Percentiles rank a stretch among this genome's conserved stretches.
Conservation (phyloP, 2,888 invertebrate species). For the Drosophila meridionalis region DNA sequence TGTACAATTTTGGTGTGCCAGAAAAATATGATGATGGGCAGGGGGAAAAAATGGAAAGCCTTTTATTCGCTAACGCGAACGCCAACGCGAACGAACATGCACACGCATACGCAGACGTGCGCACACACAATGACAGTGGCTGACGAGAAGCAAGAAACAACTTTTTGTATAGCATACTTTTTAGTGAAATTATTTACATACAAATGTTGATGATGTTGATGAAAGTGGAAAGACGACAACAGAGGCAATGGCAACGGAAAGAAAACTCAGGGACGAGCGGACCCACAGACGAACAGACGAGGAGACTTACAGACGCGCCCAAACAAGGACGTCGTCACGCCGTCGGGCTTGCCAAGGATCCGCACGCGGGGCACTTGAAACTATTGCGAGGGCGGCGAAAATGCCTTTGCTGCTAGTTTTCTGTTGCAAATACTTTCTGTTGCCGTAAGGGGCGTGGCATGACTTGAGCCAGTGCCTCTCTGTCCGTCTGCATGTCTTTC, state of each 20-base stretch:
- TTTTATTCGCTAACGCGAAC: constrained; percentile 27
- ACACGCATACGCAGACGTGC: constrained; percentile 12
- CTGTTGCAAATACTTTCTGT: constrained; percentile 45
- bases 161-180: constrained; percentile 62
- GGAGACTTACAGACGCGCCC: constrained; percentile 35
- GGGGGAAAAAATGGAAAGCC: constrained; percentile 13
- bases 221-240: constrained; percentile 58
- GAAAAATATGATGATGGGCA: constrained; percentile 45
- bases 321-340: constrained; percentile 57
- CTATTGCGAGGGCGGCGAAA: constrained; percentile 57
- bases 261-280: constrained; percentile 19
- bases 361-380: constrained; percentile 55
- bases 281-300: constrained; percentile 10
- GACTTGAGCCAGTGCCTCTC: constrained; percentile 19
- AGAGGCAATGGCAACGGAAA: constrained; percentile 18
- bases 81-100: constrained; percentile 4
- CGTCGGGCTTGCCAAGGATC: constrained; percentile 41
- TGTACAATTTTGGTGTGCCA: constrained; percentile 33
- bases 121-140: constrained; percentile 37
- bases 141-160: constrained; percentile 50
- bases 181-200: constrained; percentile 67
- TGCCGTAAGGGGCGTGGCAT: constrained; percentile 7
- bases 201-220: constrained; percentile 68
- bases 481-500: background rate
- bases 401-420: constrained; percentile 57